Percentiles rank a stretch among this genome's conserved stretches.
phyloP scores from a whole-genome alignment of 2,888 invertebrate species.

The Acrobasis suavella region DNA sequence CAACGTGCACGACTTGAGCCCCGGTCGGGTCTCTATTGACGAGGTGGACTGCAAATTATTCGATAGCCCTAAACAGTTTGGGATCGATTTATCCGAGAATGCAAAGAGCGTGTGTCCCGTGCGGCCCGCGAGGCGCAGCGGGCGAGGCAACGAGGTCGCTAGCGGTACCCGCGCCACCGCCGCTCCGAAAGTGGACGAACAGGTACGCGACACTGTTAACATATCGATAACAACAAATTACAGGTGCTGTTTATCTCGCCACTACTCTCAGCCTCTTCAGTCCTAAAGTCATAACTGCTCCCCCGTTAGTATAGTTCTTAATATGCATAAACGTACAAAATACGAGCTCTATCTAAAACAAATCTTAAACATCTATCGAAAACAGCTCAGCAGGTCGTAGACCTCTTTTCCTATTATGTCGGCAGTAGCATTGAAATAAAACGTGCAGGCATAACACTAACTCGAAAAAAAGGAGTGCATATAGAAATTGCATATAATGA shows the following conservation, averaged over 20 bases:
- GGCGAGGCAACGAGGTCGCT: slow-evolving; percentile 78
- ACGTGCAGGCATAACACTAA: slow-evolving; percentile 49
- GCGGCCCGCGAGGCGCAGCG: slow-evolving; percentile 72
- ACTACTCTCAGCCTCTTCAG: slow-evolving; percentile 35
- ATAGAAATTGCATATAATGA: slow-evolving; percentile 40
- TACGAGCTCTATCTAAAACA: slow-evolving; percentile 43
- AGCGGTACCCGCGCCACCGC: slow-evolving; percentile 77
- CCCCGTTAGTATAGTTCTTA: slow-evolving; percentile 48
- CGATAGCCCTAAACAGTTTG: slow-evolving; percentile 65
- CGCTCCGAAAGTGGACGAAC: slow-evolving; percentile 80
- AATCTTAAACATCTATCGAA: slow-evolving; percentile 49
- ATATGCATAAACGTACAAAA: slow-evolving; percentile 40
- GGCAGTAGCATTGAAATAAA: slow-evolving; percentile 40
- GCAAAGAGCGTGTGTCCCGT: slow-evolving; percentile 71
- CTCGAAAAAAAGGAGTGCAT: slow-evolving; percentile 42
- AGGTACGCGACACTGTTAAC: slow-evolving; percentile 80
- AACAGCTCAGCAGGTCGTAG: slow-evolving; percentile 51
- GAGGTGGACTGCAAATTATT: slow-evolving; percentile 71
- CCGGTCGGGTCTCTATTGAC: slow-evolving; percentile 51
- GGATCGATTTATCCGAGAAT: slow-evolving; percentile 66
- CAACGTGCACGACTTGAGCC: slow-evolving; percentile 58
- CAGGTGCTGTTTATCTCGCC: slow-evolving; percentile 59
- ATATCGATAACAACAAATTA: slow-evolving; percentile 75
- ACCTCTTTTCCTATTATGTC: slow-evolving; percentile 53
- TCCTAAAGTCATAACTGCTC: slow-evolving; percentile 42